These are phyloP conservation scores for Camptogramma bilineatum DNA, from an alignment of 2,888 invertebrate genomes.

Conservation along the genomic window DNA sequence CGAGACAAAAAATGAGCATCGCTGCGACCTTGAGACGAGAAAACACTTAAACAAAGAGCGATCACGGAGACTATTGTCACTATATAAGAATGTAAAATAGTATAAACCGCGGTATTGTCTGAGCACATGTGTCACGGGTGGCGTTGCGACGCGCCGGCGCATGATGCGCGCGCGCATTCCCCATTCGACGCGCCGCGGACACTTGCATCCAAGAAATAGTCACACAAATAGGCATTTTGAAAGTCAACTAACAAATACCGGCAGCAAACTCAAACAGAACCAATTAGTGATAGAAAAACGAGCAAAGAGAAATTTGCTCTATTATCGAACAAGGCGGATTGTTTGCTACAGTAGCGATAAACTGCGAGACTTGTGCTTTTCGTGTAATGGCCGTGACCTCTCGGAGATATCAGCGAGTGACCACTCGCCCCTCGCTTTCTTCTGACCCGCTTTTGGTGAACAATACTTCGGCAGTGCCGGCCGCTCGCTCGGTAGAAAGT, in stretches of 20 bases:
- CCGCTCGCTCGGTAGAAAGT: constrained; percentile 77
- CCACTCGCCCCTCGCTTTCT: constrained; percentile 80
- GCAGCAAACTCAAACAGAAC: constrained; percentile 56
- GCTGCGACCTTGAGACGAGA: constrained; percentile 68
- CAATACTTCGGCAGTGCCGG: constrained; percentile 77
- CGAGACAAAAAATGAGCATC: constrained; percentile 48
- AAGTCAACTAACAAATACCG: constrained; percentile 53
- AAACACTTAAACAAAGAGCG: constrained; percentile 68
- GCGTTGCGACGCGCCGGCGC: constrained; percentile 48
- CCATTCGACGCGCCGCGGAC: constrained; percentile 65
- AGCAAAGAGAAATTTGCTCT: constrained; percentile 72
- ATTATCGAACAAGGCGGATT: constrained; percentile 63
- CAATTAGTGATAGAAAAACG: constrained; percentile 66
- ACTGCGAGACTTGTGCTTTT: constrained; percentile 57
- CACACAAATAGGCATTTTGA: constrained; percentile 50
- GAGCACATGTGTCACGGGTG: constrained; percentile 54
- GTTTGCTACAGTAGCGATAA: constrained; percentile 61
- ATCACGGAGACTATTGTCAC: constrained; percentile 58
- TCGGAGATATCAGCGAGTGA: constrained; percentile 78
- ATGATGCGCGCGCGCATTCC: constrained; percentile 75
- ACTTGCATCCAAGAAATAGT: constrained; percentile 21
- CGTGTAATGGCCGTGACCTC: constrained; percentile 80
- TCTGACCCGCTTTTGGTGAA: constrained; percentile 84
- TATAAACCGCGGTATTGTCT: constrained; percentile 30
- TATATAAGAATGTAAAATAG: constrained; percentile 34